Base-by-base conservation (phyloP, 37 sponge, comb jelly and placozoan species). In the Corticium candelabrum region DNA sequence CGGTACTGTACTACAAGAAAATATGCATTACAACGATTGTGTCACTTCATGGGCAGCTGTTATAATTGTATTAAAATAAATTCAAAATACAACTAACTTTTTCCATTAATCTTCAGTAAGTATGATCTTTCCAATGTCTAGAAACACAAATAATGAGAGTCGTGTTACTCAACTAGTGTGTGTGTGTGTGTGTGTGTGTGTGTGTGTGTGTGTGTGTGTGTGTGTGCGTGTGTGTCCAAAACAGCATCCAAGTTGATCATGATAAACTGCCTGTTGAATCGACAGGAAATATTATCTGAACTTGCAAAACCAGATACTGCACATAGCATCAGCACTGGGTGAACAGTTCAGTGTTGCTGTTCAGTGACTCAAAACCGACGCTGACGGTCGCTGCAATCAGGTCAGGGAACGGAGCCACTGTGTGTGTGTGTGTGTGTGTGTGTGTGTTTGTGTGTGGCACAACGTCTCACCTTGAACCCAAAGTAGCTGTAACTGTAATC, bases 81-180 rank as follows among this genome's bases (percentile, higher is more conserved):
- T 72, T 72, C 15, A 27, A 72, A 27, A 27, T 21, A 27, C 62
- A 50, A 27, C 62, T 33, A 0, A 92, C 91, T 89, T 85, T 94
- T 94, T 5, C 92, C 90, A 75, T 89, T 75, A 29, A 97, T 94
- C 72, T 87, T 94, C 73, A 97, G 81, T 3, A 97, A 85, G 69
- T 97, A 97, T 30, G 96, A 91, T 74, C 90, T 80, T 82, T 97
- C 99, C 56, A 97, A 84, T 21, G 99, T 97, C 90, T 88, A 76
- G 27, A 36, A n/a, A n/a, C 29, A 32, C 0, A 37, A 37, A n/a
- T n/a, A n/a, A n/a, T n/a, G n/a, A n/a, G n/a, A n/a, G n/a, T n/a
- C n/a, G n/a, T n/a, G n/a, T n/a, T n/a, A n/a, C n/a, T n/a, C n/a
- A n/a, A n/a, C n/a, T n/a, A n/a, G n/a, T n/a, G n/a, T n/a, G n/a